phyloP scores from a whole-genome alignment of 2,113 vertebrate genomes.

The Athene noctua region DNA sequence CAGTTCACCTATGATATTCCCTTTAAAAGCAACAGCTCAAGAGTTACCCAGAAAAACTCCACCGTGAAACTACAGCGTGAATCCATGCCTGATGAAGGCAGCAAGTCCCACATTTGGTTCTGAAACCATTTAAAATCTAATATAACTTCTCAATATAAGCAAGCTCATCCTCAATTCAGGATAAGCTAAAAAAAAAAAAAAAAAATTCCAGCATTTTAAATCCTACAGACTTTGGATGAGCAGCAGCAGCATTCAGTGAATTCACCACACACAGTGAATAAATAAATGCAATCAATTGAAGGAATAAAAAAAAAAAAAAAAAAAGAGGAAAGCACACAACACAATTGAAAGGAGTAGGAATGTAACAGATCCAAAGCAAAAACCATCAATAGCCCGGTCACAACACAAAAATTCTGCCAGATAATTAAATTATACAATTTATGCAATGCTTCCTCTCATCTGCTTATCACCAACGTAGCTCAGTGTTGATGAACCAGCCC shows the following conservation, averaged over 20 bases:
- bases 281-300: neutral
- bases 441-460: neutral
- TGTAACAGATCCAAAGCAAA: neutral
- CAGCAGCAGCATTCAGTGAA: neutral
- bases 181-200: neutral
- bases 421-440: neutral
- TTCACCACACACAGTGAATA: neutral
- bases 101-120: neutral
- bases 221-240: neutral
- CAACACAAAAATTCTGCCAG: neutral
- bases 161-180: neutral
- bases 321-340: neutral
- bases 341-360: neutral
- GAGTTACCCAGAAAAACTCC: neutral
- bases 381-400: neutral
- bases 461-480: neutral
- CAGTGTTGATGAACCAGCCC: neutral
- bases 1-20: neutral
- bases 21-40: neutral
- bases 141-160: fast-evolving
- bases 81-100: neutral
- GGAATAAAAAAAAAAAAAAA: neutral
- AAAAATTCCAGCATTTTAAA: neutral
- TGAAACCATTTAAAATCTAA: neutral
- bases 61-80: neutral